Conservation (phyloP, 2,113 vertebrate genomes). For the Laticauda colubrina region DNA sequence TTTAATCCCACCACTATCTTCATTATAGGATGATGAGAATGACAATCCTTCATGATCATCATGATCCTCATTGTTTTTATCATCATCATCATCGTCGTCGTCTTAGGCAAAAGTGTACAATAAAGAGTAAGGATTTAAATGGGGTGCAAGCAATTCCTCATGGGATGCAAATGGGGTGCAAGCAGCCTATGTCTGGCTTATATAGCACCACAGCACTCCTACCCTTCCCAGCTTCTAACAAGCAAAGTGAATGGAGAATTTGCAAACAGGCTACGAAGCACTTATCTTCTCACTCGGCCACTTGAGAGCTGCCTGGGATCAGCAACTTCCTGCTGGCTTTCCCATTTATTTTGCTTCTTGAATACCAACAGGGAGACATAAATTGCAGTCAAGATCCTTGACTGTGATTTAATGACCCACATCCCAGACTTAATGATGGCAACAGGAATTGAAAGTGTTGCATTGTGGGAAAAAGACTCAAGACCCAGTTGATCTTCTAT, state of each 20-base stretch:
- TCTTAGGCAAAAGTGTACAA: neutral
- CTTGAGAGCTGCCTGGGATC: neutral
- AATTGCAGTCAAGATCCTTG: neutral
- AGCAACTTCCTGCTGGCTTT: neutral
- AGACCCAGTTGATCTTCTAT: too few species aligned
- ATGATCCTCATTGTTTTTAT: neutral
- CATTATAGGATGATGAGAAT: neutral
- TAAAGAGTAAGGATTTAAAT: neutral
- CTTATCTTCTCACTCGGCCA: neutral
- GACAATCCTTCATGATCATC: neutral
- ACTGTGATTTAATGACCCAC: neutral
- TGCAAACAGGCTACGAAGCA: neutral
- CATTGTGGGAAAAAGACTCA: too few species aligned
- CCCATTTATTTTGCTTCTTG: neutral
- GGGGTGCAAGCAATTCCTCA: neutral
- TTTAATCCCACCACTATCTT: neutral
- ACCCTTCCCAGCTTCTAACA: neutral
- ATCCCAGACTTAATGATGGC: neutral
- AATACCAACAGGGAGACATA: neutral
- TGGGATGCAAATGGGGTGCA: neutral
- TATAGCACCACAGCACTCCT: neutral
- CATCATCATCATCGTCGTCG: neutral
- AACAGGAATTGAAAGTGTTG: neutral
- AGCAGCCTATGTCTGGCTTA: neutral
- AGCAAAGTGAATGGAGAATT: neutral